These are phyloP conservation scores for Leptodactylus fallax DNA, from an alignment of 2,797 vertebrate genomes.

Conservation along the genomic window DNA sequence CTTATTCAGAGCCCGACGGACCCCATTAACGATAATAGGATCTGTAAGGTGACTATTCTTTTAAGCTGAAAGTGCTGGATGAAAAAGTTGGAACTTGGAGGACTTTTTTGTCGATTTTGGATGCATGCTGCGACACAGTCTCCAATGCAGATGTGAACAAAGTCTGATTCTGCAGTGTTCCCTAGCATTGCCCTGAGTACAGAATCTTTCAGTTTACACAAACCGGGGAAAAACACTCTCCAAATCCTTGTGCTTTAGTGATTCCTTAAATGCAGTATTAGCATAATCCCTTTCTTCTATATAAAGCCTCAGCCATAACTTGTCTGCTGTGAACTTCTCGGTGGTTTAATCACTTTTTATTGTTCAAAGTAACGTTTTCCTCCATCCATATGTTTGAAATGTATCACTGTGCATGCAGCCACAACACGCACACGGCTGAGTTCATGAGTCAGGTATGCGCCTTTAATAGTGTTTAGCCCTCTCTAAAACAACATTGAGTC, in stretches of 20 bases:
- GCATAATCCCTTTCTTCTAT: slow-evolving; percentile 43
- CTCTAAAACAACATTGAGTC: slow-evolving; percentile 36
- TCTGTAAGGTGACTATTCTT: no score
- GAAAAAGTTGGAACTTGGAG: no score
- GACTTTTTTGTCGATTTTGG: no score
- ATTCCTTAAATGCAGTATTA: slow-evolving; percentile 37
- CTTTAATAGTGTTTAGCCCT: slow-evolving; percentile 22
- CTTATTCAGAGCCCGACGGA: no score
- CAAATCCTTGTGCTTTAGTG: slow-evolving; percentile 19
- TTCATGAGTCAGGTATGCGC: slow-evolving; percentile 49
- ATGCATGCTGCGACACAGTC: no score
- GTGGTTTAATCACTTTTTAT: slow-evolving; percentile 57
- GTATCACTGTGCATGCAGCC: slow-evolving; percentile 28
- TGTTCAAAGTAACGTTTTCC: slow-evolving; percentile 46
- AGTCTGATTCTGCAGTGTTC: background rate
- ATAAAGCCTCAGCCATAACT: slow-evolving; percentile 22
- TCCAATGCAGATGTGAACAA: no score
- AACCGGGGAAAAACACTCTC: slow-evolving; percentile 20
- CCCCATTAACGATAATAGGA: no score
- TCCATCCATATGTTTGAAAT: slow-evolving; percentile 59
- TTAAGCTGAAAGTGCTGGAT: no score
- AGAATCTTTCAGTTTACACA: slow-evolving; percentile 23
- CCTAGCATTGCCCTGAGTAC: background rate
- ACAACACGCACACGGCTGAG: slow-evolving; percentile 35
- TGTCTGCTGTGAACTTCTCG: slow-evolving; percentile 32